phyloP scores from a whole-genome alignment of 2,888 invertebrate species.

The Rutpela maculata region DNA sequence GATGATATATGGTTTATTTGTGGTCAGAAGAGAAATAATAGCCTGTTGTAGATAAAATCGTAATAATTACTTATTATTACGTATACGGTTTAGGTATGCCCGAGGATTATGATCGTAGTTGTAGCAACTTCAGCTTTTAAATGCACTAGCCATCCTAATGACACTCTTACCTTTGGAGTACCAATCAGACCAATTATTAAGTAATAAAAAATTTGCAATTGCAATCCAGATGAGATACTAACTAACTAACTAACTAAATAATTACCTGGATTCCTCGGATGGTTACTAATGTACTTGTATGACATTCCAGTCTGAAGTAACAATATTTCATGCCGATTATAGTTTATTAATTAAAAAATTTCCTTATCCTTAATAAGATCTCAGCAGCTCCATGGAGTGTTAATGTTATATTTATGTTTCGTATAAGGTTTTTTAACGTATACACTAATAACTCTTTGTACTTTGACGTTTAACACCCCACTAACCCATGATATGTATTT shows the following conservation, averaged over 20 bases:
- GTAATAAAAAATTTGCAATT: background rate
- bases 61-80: background rate
- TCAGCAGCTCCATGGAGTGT: slow-evolving; percentile 19
- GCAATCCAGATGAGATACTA: background rate
- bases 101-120: background rate
- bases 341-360: slow-evolving; percentile 13
- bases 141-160: background rate
- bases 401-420: slow-evolving; percentile 38
- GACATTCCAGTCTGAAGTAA: slow-evolving; percentile 2
- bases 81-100: background rate
- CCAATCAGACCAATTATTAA: slow-evolving; percentile 1
- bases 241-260: background rate
- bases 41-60: background rate
- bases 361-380: slow-evolving; percentile 37
- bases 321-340: slow-evolving; percentile 9
- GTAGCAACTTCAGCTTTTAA: background rate
- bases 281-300: background rate
- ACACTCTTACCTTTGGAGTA: background rate
- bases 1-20: background rate
- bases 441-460: slow-evolving; percentile 27
- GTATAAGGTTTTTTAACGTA: slow-evolving; percentile 1
- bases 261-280: background rate
- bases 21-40: background rate
- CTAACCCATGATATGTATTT: slow-evolving; percentile 11
- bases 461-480: slow-evolving; percentile 8